Base-by-base conservation (phyloP, 2,797 vertebrate genomes). In the Eidolon dupreanum region DNA sequence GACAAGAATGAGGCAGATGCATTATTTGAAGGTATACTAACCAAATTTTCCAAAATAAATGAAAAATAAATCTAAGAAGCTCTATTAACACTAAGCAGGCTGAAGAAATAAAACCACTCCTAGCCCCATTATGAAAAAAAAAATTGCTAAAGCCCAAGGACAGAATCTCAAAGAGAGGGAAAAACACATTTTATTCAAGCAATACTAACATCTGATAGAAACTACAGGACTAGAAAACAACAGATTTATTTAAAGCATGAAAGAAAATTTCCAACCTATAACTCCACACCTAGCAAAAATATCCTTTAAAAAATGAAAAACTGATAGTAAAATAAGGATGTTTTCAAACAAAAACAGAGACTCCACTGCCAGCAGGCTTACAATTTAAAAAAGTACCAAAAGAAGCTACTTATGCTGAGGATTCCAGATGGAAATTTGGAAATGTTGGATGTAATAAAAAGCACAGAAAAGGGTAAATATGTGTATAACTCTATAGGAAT, bases 41-140 rank as follows among this genome's bases (percentile, higher is more conserved):
- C 49, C 46, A 71, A 59, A 82, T 41, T 71, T 86, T 81, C 59
- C 53, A 81, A 78, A 94, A 73, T 11, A 61, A 26, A 92, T 73
- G 41, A 89, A 89, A 92, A 94, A 46, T 10, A 65, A 41, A 82
- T 26, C 75, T 77, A 94, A 81, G n/a, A 38, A 55, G 66, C n/a
- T n/a, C 59, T 87, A 33, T 10, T 66, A 49, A 57, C 68, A 95
- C 33, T 28, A 92, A 82, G 49, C 57, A 41, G 22, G 43, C 70
- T 83, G 53, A 74, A 66, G 53, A 93, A 51, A 88, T 73, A 68
- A 75, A 90, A 63, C 46, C 19, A 90, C 17, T 59, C 33, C 33
- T 63, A 15, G 71, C 6, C 46, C 70, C 16, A 68, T 75, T 31
- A 90, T 75, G 26, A 38, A 16, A 70, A 41, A 41, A 33, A 33